Conservation (phyloP, 2,113 vertebrate genomes). For the Callocephalon fimbriatum region DNA sequence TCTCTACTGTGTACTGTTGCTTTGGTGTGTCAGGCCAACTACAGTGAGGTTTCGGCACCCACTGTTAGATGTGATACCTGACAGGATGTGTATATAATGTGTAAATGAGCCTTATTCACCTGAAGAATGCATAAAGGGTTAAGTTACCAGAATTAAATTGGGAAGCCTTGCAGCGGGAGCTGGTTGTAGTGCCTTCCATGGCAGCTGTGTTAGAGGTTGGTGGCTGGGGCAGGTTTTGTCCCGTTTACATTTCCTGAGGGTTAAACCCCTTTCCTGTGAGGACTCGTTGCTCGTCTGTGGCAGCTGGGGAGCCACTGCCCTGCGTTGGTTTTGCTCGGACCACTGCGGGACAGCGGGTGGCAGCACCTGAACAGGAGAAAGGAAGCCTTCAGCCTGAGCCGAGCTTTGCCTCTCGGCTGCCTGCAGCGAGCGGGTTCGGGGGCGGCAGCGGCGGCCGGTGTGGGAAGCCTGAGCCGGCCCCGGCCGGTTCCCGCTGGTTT, state of each 20-base stretch:
- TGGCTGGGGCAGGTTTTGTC: neutral
- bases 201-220: too few relatives aligned
- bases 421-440: neutral
- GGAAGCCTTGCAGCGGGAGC: neutral
- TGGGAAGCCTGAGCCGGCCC: too few relatives aligned
- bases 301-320: neutral
- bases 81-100: fast-evolving
- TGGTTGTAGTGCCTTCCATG: fast-evolving
- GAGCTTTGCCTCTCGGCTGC: neutral
- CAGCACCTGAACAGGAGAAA: neutral
- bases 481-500: neutral
- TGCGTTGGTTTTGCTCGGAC: neutral
- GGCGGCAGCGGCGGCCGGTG: too few relatives aligned
- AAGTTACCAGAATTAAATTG: neutral
- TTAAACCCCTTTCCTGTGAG: neutral
- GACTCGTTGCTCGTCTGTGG: fast-evolving
- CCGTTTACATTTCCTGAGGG: neutral
- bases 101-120: neutral
- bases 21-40: neutral
- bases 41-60: neutral
- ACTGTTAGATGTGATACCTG: neutral
- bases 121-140: neutral
- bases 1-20: neutral
- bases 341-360: neutral
- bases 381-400: too few relatives aligned